Percentiles rank a stretch among this genome's conserved stretches.
Conservation (phyloP, 2,888 invertebrate species). For the Ectemnius cavifrons region DNA sequence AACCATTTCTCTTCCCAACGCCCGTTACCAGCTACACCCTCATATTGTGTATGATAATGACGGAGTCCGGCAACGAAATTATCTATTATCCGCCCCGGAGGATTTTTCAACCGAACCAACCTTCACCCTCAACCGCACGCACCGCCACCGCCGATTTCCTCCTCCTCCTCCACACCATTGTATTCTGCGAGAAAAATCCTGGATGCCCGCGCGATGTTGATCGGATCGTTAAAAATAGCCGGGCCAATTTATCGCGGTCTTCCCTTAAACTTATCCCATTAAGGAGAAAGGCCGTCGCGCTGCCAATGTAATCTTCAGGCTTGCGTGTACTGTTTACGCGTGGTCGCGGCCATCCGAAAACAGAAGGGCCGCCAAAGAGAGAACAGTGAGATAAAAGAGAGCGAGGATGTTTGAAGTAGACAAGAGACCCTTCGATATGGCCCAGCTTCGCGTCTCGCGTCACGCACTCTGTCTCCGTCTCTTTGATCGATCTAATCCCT, state of each 20-base stretch:
- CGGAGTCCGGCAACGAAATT: conserved; percentile 36
- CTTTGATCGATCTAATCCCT: conserved; percentile 56
- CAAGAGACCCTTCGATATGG: neutral
- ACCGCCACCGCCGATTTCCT: too few species aligned
- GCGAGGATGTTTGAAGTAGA: conserved; percentile 45
- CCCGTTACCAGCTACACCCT: conserved; percentile 34
- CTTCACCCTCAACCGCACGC: too few species aligned
- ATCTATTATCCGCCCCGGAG: conserved; percentile 35
- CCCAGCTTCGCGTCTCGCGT: too few species aligned
- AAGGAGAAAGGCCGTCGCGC: too few species aligned
- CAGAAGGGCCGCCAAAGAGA: neutral
- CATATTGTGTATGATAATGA: conserved; percentile 48
- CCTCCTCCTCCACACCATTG: neutral
- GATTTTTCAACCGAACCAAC: conserved; percentile 5
- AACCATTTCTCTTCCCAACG: conserved; percentile 64
- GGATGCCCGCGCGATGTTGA: neutral
- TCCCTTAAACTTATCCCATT: neutral
- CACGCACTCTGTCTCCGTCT: neutral
- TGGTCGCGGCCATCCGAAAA: neutral
- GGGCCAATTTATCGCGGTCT: neutral
- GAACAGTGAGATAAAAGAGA: conserved; percentile 19
- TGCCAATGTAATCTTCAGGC: too few species aligned
- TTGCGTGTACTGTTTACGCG: too few species aligned
- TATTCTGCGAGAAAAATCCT: neutral
- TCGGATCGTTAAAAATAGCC: conserved; percentile 1